Evolutionary conservation across 2,797 vertebrate species (phyloP), one percentile per base, ranked within the genome.

Genomic region (Psittacula echo): DNA sequence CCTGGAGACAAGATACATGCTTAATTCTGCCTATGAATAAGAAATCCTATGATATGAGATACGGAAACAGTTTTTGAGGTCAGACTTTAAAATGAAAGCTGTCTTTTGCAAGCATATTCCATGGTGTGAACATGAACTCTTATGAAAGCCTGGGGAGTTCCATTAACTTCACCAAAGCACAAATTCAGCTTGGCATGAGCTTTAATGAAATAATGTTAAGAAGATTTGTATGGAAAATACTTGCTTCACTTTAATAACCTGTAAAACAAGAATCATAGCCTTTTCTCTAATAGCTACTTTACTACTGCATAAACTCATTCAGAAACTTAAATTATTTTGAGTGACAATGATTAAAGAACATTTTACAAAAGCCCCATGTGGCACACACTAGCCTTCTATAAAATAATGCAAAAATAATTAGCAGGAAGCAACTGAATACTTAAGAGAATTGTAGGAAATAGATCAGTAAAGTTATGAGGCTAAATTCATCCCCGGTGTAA

Each of bases 321-420:
- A 96, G 91, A 85, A 95, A 81, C 90, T 89, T 89, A 95, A 87
- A 96, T 95, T 96, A 92, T 94, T 95, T 93, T 79, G 88, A 95
- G 87, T 17, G 16, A 86, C 92, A 91, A 87, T 74, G 77, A 94
- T 91, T 94, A 94, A 96, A 93, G 93, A 95, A 92, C 48, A 47
- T 91, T 95, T 95, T 93, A 64, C 56, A 91, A 84, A 91, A 85
- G 27, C 61, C 92, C 48, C 90, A 50, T 64, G 88, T 80, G 97
- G 73, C 90, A 93, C 44, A 81, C 5, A 2, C 67, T 68, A 87
- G 22, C 16, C 34, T 91, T 89, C 86, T 87, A 60, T 92, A 96
- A 95, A 94, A 93, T 95, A 94, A 95, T 87, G 80, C 72, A 95
- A 94, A 95, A 97, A 96, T 96, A 97, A 97, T 97, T 96, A 96